Evolutionary conservation across 2,888 invertebrate species (phyloP).

Genomic region (Sabellastarte sp.): DNA sequence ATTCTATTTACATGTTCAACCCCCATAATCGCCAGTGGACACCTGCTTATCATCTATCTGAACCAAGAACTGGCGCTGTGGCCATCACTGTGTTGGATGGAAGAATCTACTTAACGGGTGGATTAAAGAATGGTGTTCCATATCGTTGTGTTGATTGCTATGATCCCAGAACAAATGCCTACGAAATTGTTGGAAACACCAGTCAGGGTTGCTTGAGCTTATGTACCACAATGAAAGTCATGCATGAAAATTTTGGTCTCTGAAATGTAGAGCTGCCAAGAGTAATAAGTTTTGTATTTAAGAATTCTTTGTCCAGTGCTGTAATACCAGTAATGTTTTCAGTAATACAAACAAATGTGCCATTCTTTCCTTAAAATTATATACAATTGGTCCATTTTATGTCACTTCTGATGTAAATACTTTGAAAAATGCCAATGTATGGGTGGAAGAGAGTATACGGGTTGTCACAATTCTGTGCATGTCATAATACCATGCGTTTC

Average conservation of each 20-base stretch:
- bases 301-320: too few species aligned
- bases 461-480: too few species aligned
- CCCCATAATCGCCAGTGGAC: slow-evolving; percentile 7
- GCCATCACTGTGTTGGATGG: slow-evolving; percentile 18
- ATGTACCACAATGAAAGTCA: slow-evolving; percentile 29
- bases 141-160: slow-evolving; percentile 25
- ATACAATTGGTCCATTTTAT: too few species aligned
- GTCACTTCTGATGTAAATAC: too few species aligned
- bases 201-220: slow-evolving; percentile 26
- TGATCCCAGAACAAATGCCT: slow-evolving; percentile 15
- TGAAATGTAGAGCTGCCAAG: too few species aligned
- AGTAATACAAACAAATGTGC: too few species aligned
- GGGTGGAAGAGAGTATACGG: too few species aligned
- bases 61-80: slow-evolving; percentile 15
- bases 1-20: slow-evolving; percentile 24
- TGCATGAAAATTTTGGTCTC: slow-evolving; percentile 35
- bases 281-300: too few species aligned
- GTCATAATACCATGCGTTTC: too few species aligned
- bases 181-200: slow-evolving; percentile 24
- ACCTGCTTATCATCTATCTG: not conserved
- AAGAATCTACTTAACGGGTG: slow-evolving; percentile 31
- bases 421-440: too few species aligned
- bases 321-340: too few species aligned
- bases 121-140: slow-evolving; percentile 11
- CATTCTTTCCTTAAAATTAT: too few species aligned